Percentiles rank a stretch among this genome's conserved stretches.
Evolutionary conservation across 2,113 vertebrate species (phyloP).

Genomic region (Danionella cerebrum): DNA sequence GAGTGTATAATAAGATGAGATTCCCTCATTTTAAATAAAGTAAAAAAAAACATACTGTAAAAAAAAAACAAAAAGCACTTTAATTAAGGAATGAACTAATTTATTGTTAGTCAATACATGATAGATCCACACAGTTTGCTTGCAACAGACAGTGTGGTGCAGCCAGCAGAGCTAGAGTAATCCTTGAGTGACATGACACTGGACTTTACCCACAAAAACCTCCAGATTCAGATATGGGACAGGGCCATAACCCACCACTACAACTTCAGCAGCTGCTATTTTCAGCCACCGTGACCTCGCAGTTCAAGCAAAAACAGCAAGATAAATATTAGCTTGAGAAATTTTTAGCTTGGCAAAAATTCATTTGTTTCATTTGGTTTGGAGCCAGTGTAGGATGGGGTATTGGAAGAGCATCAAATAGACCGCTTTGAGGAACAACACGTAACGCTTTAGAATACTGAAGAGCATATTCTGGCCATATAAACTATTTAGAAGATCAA

Average conservation of each 20-base stretch:
- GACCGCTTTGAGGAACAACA: too few species aligned
- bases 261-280: constrained; percentile 48
- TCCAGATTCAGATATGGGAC: background rate
- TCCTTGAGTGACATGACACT: background rate
- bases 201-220: constrained; percentile 30
- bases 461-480: too few species aligned
- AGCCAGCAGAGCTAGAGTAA: background rate
- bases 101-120: too few species aligned
- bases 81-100: too few species aligned
- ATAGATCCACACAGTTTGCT: too few species aligned
- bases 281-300: constrained; percentile 51
- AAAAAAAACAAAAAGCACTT: too few species aligned
- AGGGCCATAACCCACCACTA: constrained; percentile 29
- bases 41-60: too few species aligned
- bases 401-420: background rate
- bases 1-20: too few species aligned
- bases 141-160: too few species aligned
- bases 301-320: constrained; percentile 26
- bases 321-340: constrained; percentile 45
- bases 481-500: too few species aligned
- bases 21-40: too few species aligned
- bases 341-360: background rate
- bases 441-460: too few species aligned
- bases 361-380: background rate
- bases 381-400: background rate